Base-by-base conservation (phyloP, 2,113 vertebrate species). In the Vanacampus margaritifer region DNA sequence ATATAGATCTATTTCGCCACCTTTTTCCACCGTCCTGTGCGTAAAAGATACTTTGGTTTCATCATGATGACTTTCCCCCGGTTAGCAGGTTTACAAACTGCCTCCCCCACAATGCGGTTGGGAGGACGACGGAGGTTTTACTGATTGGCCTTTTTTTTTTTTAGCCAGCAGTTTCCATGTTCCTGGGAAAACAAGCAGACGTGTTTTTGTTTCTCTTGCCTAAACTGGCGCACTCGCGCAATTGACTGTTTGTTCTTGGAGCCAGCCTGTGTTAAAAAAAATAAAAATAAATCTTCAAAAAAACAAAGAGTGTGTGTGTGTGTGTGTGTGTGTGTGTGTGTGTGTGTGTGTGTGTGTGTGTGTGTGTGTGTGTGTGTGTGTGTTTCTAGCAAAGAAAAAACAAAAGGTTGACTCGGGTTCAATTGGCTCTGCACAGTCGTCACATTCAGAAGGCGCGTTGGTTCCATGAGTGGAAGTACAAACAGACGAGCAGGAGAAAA, bases 121-220 rank as follows among this genome's bases (percentile, higher is more conserved):
- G 46, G 56, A 36, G 7, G 37, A 64, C 21, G 61, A 71, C 6
- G 13, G 56, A 70, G 41, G 75, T 69, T 80, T 79, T 51, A 35
- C 41, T 13, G 67, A 53, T 37, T 8, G 24, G 11, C 32, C 37
- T 50, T 70, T 72, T 75, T 67, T 50, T 70, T 72, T 75, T 67
- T 37, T 57, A 8, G 3, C 28, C 0, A 43, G 53, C 3, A 3
- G n/a, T 51, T 51, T 51, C 56, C 56, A 48, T 32, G 21, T 74
- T 81, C 74, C 72, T 46, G 69, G 67, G 78, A 86, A 81, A 37
- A 67, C 67, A n/a, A 62, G 53, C 65, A 64, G 48, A 9, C 13
- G 35, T 10, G 53, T 19, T 68, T 73, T 56, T 63, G 63, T 65
- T 75, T 57, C 28, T 36, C 57, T 37, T 36, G 51, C 62, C 16